These are phyloP conservation scores for Calliscelio sp. DNA, from an alignment of 2,888 invertebrate species.

Conservation along the genomic window DNA sequence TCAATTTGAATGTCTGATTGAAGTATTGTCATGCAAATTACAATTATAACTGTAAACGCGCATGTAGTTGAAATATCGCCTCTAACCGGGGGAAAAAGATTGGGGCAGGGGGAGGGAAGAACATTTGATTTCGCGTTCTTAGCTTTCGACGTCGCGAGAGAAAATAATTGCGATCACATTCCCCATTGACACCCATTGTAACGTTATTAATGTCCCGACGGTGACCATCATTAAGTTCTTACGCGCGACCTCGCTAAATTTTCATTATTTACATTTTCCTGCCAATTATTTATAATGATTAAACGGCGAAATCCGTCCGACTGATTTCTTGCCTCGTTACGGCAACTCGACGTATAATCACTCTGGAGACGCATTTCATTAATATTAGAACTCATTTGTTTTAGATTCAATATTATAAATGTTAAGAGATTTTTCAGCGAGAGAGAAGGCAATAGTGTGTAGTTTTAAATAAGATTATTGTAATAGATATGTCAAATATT, in stretches of 20 bases:
- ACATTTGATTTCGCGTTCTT: constrained; percentile 37
- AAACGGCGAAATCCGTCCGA: constrained; percentile 27
- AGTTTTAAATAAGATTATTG: no score
- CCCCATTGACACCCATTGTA: constrained; percentile 61
- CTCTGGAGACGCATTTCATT: constrained; percentile 4
- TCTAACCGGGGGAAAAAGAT: constrained; percentile 8
- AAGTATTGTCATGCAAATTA: constrained; percentile 68
- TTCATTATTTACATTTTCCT: constrained; percentile 39
- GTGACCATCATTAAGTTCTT: constrained; percentile 58
- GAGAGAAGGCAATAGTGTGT: no score
- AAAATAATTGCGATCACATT: constrained; percentile 64
- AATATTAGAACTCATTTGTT: no score
- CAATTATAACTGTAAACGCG: constrained; percentile 61
- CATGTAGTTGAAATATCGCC: constrained; percentile 23
- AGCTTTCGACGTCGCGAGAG: constrained; percentile 45
- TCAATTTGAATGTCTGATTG: constrained; percentile 58
- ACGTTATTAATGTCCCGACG: constrained; percentile 56
- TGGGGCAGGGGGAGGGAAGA: no score
- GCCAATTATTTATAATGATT: constrained; percentile 63
- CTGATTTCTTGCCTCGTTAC: constrained; percentile 19
- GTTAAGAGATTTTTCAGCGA: no score
- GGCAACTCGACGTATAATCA: neutral
- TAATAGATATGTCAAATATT: no score
- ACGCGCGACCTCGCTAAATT: constrained; percentile 39
- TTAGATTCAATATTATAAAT: no score